phyloP scores from a whole-genome alignment of 2,888 invertebrate species.

The Cyaniris semiargus region DNA sequence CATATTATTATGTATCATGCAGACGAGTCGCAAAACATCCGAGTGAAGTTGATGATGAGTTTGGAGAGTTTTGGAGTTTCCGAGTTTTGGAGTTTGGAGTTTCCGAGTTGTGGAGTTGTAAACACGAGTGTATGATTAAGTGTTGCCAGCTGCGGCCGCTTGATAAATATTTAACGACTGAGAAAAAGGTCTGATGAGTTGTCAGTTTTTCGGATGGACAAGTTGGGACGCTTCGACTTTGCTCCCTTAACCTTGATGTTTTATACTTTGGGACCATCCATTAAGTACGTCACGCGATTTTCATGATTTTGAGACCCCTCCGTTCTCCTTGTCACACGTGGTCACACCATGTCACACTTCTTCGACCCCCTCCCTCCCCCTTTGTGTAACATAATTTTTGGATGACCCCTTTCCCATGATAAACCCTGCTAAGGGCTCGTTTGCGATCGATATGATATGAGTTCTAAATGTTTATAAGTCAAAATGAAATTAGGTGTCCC shows the following conservation, averaged over 20 bases:
- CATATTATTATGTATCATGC: not conserved
- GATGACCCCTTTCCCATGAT: no score
- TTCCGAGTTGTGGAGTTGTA: not conserved
- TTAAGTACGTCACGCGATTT: no score
- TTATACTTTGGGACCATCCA: not conserved
- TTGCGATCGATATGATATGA: no score
- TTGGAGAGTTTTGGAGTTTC: not conserved
- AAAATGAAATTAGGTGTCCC: no score
- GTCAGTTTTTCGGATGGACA: slow-evolving; percentile 7
- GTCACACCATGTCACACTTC: no score
- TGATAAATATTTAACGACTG: slow-evolving; percentile 15
- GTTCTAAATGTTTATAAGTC: no score
- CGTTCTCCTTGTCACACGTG: no score
- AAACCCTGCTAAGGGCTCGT: no score
- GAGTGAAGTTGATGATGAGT: not conserved
- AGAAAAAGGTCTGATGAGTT: slow-evolving; percentile 17
- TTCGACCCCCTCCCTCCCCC: no score
- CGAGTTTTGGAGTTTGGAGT: not conserved
- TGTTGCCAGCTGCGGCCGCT: slow-evolving; percentile 2
- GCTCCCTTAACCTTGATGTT: not conserved
- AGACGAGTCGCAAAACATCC: slow-evolving; percentile 13
- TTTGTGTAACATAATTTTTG: no score
- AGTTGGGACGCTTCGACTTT: not conserved
- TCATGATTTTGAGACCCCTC: no score
- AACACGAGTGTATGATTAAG: slow-evolving; percentile 18